Base-by-base conservation (phyloP, 2,888 invertebrate genomes). In the Lasioglossum calceatum region DNA sequence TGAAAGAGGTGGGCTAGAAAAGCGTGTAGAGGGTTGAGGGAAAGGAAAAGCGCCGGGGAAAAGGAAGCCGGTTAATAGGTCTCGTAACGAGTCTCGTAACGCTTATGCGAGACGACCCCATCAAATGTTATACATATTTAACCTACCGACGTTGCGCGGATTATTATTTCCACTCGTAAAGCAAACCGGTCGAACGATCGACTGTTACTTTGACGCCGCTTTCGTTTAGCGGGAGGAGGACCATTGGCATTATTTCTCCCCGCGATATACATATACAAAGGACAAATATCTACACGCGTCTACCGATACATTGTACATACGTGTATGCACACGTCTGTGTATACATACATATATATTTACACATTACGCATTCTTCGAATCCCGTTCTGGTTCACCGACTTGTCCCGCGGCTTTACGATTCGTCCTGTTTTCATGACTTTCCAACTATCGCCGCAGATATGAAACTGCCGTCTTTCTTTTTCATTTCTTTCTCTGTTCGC, bases 101-200 rank as follows among this genome's bases (percentile, higher is more conserved):
- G 84, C 81, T 90, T 87, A 87, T 70, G 84, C 82, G 75, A 83
- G 81, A 89, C 87, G 85, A 87, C 75, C 89, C 84, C 88, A 89
- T 92, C 81, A 90, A 91, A 90, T 75, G 89, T 92, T 90, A 90
- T 90, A 90, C 86, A 77, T 86, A 90, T 91, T 90, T 90, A 90
- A 89, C 87, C 84, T 77, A 82, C 81, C 79, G 82, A 76, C 86
- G 81, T 80, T 77, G 81, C 81, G 67, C 67, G 81, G 77, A 88
- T 89, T 91, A 88, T 90, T 88, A 87, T 88, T 91, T 90, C 85
- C 85, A 84, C 85, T 85, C 91, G 80, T 92, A 91, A 92, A 92
- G 79, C 81, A 84, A 87, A 87, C 78, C 82, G 71, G 58, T 79
- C 50, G 81, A 89, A 89, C 88, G 90, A 91, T 89, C 89, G 89